A percentile compares a stretch with the other conserved stretches of the same genome.
These are phyloP conservation scores for Eleutherodactylus coqui DNA, from an alignment of 2,797 vertebrate genomes.

Conservation along the genomic window DNA sequence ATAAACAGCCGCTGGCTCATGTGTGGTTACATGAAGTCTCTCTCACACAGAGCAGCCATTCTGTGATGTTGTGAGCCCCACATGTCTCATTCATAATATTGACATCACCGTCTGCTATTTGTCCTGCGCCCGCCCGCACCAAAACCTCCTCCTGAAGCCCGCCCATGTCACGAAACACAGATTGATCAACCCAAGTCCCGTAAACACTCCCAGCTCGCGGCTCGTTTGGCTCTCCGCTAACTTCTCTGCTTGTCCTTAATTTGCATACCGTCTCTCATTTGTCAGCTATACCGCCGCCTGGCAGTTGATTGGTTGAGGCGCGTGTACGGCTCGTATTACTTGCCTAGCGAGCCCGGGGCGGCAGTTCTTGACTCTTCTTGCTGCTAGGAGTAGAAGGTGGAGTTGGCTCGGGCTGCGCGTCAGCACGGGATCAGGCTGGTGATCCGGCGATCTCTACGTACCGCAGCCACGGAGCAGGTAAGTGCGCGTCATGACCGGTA, in stretches of 20 bases:
- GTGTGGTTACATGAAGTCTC: no score
- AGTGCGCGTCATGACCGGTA: not conserved
- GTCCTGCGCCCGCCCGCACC: conserved; percentile 47
- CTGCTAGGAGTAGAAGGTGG: not conserved
- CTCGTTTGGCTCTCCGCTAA: not conserved
- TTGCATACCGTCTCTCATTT: not conserved
- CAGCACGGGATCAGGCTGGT: not conserved
- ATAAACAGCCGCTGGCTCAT: no score
- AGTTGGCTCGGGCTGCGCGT: not conserved
- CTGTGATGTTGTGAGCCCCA: not conserved
- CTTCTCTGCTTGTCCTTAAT: conserved; percentile 54
- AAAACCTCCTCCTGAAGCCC: not conserved
- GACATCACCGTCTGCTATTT: not conserved
- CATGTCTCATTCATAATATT: conserved; percentile 52
- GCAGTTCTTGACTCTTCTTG: conserved; percentile 2
- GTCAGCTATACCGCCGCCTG: conserved; percentile 17
- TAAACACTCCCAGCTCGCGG: conserved; percentile 50
- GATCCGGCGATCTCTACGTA: not conserved
- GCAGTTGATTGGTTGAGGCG: conserved; percentile 57
- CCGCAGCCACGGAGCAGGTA: not conserved
- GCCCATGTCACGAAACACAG: not conserved
- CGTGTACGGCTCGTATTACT: conserved; percentile 56
- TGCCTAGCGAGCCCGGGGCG: conserved; percentile 30
- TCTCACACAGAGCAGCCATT: no score
- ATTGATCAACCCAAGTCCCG: conserved; percentile 61